A percentile compares a stretch with the other conserved stretches of the same genome.
phyloP scores from a whole-genome alignment of 2,888 invertebrate species.

The Polydrusus cervinus region DNA sequence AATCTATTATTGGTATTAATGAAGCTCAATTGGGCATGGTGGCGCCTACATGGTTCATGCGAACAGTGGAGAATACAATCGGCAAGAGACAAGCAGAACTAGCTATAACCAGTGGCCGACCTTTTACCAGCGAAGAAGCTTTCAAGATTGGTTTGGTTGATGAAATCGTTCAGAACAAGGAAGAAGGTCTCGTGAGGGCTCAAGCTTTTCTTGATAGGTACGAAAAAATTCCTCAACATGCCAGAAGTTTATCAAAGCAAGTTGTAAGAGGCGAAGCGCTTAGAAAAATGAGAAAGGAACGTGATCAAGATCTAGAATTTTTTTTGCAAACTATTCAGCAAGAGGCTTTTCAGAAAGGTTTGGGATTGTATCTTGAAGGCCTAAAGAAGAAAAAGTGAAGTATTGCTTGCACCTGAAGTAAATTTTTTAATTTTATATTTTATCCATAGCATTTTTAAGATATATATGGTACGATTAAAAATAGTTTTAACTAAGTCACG shows the following conservation, averaged over 20 bases:
- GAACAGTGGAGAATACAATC: constrained; percentile 77
- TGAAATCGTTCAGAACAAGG: constrained; percentile 80
- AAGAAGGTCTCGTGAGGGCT: constrained; percentile 79
- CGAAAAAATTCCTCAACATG: constrained; percentile 78
- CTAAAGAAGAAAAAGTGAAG: constrained; percentile 75
- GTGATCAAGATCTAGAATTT: constrained; percentile 77
- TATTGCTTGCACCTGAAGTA: too few species aligned
- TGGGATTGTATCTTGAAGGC: constrained; percentile 81
- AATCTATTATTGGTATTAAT: constrained; percentile 88
- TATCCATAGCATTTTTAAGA: neutral
- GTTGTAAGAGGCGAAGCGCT: constrained; percentile 73
- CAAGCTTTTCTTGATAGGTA: constrained; percentile 79
- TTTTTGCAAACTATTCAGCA: constrained; percentile 77
- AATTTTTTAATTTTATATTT: neutral
- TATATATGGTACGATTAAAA: too few species aligned
- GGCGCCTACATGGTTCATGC: constrained; percentile 84
- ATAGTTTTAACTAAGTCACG: too few species aligned
- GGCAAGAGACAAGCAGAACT: constrained; percentile 82
- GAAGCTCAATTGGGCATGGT: constrained; percentile 89
- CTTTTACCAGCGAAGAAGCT: constrained; percentile 86
- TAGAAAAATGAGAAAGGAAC: constrained; percentile 66
- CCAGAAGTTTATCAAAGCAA: constrained; percentile 76
- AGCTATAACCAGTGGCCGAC: constrained; percentile 82
- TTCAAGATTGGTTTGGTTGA: constrained; percentile 84
- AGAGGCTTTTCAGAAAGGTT: constrained; percentile 81